Evolutionary conservation across 2,888 invertebrate species (phyloP), one percentile per base, ranked within the genome.

Genomic region (Netelia fuscicornis): DNA sequence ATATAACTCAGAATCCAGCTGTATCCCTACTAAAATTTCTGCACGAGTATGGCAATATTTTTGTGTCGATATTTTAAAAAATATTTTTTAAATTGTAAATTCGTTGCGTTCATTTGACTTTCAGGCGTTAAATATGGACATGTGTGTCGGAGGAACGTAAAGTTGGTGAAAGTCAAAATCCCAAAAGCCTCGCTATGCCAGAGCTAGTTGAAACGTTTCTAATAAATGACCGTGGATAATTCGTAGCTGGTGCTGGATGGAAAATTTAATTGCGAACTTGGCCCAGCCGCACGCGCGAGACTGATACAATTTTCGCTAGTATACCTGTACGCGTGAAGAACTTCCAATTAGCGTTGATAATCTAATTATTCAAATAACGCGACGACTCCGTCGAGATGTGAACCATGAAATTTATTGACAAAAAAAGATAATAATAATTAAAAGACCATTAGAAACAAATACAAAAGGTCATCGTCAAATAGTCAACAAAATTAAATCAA

Each of bases 141-240:
- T 60, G 58, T 58, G 30, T 77, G 64, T 44, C 42, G 58, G 10
- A 37, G 48, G 37, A n/a, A 13, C 23, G 60, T 5, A 23, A 11
- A 56, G 67, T 52, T 52, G 20, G 60, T 58, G 60, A 52, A 54
- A 70, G 17, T 48, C 17, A 60, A 78, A 65, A 23, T 37, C 17
- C 37, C 64, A 11, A 48, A 48, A 10, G 37, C 23, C 75, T 56
- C 9, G 67, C 76, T 72, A 37, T 60, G 68, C 72, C 56, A 44
- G 80, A 60, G 79, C 30, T 76, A 65, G 75, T 23, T 71, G 71
- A 84, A 74, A 56, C 37, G 65, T 48, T 83, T 76, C 30, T 76
- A 70, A 83, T 68, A 76, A 79, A 84, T 84, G 80, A 60, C 58
- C 75, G 75, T 52, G 80, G 71, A 84, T 80, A 84, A 80, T 75